Conservation (phyloP, 2,113 vertebrate genomes). For the Hepsetus odoe region DNA sequence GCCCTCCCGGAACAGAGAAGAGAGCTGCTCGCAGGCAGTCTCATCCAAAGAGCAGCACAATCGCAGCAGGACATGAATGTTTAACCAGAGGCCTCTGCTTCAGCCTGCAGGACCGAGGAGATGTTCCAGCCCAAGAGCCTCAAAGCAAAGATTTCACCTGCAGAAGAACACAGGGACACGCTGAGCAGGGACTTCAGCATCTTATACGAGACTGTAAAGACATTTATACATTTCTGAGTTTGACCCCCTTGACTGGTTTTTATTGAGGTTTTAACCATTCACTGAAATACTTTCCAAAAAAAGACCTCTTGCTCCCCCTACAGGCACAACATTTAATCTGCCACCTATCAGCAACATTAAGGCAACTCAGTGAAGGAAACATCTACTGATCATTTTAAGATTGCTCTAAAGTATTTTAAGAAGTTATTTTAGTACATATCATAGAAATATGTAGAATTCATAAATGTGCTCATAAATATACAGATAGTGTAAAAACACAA, state of each 20-base stretch:
- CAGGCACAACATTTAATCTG: background rate
- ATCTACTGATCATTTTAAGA: no score
- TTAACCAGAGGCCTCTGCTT: constrained; percentile 13
- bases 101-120: background rate
- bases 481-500: no score
- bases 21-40: constrained; percentile 43
- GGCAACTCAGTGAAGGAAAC: no score
- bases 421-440: no score
- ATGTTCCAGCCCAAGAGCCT: background rate
- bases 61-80: constrained; percentile 33
- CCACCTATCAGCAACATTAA: background rate
- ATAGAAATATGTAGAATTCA: no score
- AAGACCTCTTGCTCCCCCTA: constrained; percentile 7
- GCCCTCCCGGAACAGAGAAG: constrained; percentile 29
- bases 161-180: background rate
- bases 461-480: no score
- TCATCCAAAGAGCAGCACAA: background rate
- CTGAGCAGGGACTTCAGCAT: no score
- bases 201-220: background rate
- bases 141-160: background rate
- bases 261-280: background rate
- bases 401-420: no score
- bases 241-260: background rate
- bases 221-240: background rate
- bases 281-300: background rate